Percentiles rank a stretch among this genome's conserved stretches.
These are phyloP conservation scores for Apostichopus leukothele DNA, from an alignment of 53 echinoderm and acorn worm genomes.

Conservation along the genomic window DNA sequence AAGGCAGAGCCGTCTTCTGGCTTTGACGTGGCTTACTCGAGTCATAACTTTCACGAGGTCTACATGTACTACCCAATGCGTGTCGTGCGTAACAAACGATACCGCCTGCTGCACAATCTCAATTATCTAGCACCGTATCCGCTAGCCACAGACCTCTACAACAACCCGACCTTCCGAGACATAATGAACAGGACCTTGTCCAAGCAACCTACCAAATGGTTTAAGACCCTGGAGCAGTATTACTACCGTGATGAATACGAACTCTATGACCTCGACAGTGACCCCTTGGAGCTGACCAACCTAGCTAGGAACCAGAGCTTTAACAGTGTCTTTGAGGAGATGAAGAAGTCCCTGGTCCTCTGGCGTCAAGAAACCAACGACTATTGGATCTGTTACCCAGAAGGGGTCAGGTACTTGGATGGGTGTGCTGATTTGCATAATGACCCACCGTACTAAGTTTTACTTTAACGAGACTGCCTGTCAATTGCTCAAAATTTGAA, in stretches of 20 bases:
- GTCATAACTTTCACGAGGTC: slow-evolving; percentile 95
- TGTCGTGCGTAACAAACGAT: slow-evolving; percentile 68
- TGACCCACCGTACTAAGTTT: slow-evolving; percentile 14
- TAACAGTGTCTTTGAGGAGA: slow-evolving; percentile 44
- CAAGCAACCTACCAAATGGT: slow-evolving; percentile 57
- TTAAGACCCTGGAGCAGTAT: slow-evolving; percentile 84
- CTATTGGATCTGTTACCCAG: slow-evolving; percentile 84
- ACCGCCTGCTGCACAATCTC: slow-evolving; percentile 91
- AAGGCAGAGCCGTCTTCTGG: slow-evolving; percentile 61
- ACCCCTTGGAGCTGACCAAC: slow-evolving; percentile 78
- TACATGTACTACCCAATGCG: slow-evolving; percentile 98
- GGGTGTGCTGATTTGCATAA: slow-evolving; percentile 25
- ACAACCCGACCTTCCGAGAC: slow-evolving; percentile 61
- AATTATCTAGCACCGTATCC: slow-evolving; percentile 91
- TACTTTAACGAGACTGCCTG: too few relatives aligned
- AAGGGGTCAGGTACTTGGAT: slow-evolving; percentile 57
- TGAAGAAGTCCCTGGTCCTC: slow-evolving; percentile 58
- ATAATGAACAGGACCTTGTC: slow-evolving; percentile 71
- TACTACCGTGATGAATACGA: slow-evolving; percentile 68
- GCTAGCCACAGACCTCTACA: slow-evolving; percentile 67
- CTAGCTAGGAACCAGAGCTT: slow-evolving; percentile 62
- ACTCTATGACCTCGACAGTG: slow-evolving; percentile 63
- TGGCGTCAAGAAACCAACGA: slow-evolving; percentile 81
- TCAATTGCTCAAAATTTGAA: too few relatives aligned
- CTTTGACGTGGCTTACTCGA: slow-evolving; percentile 79